These are phyloP conservation scores for Mesopsocus fuscifrons DNA, from an alignment of 2,888 invertebrate genomes.

Conservation along the genomic window DNA sequence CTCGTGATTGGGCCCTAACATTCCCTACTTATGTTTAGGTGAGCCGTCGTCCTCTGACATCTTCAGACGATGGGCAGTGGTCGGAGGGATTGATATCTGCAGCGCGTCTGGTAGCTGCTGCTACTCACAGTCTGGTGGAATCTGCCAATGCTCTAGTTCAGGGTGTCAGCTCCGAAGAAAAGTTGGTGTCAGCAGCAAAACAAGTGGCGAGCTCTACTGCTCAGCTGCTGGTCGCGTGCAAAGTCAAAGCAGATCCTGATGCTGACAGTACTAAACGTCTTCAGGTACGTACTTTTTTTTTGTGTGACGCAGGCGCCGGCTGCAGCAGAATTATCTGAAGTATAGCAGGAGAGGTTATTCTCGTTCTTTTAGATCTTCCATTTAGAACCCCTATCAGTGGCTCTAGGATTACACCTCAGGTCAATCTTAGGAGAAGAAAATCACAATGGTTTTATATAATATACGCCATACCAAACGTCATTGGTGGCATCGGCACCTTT, in stretches of 20 bases:
- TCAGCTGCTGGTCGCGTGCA: constrained; percentile 92
- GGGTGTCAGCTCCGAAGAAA: constrained; percentile 82
- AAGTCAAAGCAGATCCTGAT: constrained; percentile 90
- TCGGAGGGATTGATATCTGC: constrained; percentile 93
- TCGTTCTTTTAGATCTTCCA: too few species aligned
- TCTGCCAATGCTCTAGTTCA: constrained; percentile 93
- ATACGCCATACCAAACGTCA: too few species aligned
- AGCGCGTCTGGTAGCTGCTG: constrained; percentile 88
- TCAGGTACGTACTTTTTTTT: constrained; percentile 27
- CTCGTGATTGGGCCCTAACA: too few species aligned
- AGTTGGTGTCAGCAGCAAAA: constrained; percentile 88
- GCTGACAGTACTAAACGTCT: constrained; percentile 83
- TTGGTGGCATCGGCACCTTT: too few species aligned
- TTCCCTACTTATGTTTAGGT: too few species aligned
- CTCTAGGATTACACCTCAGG: too few species aligned
- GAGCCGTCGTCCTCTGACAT: constrained; percentile 57
- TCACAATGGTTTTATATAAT: too few species aligned
- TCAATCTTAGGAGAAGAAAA: too few species aligned
- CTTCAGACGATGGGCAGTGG: constrained; percentile 95
- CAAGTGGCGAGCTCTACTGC: constrained; percentile 96
- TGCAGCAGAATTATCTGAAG: too few species aligned
- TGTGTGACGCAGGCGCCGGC: too few species aligned
- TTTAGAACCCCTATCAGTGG: too few species aligned
- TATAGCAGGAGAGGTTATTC: too few species aligned
- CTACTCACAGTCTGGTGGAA: constrained; percentile 93